Conservation (phyloP, 2,888 invertebrate species). For the Andrena minutula region DNA sequence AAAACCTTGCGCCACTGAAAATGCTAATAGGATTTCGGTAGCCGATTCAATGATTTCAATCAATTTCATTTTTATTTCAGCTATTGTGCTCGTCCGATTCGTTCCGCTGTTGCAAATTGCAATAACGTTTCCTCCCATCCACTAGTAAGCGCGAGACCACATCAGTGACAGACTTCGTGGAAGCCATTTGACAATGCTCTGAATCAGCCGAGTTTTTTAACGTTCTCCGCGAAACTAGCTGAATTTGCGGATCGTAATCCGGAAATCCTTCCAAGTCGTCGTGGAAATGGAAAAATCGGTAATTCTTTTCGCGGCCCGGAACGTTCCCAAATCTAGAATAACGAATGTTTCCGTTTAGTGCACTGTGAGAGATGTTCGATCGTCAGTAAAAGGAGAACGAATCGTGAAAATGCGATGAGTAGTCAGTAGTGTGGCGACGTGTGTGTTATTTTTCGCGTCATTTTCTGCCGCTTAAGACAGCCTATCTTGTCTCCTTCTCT, state of each 20-base stretch:
- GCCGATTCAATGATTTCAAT: too few relatives aligned
- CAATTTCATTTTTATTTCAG: too few relatives aligned
- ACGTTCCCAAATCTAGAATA: conserved; percentile 4
- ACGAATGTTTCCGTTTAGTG: conserved; percentile 25
- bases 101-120: too few relatives aligned
- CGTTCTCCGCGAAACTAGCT: conserved; percentile 2
- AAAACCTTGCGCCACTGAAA: too few relatives aligned
- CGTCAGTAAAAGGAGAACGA: conserved; percentile 31
- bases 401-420: conserved; percentile 69
- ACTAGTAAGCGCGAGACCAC: background rate
- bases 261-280: background rate
- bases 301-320: conserved; percentile 17
- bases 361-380: conserved; percentile 43
- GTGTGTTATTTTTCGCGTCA: conserved; percentile 62
- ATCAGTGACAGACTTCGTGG: background rate
- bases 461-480: conserved; percentile 77
- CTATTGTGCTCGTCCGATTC: too few relatives aligned
- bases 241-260: conserved; percentile 29
- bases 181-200: background rate
- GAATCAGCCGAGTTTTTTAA: conserved; percentile 23
- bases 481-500: background rate
- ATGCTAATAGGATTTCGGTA: too few relatives aligned
- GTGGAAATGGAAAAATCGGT: conserved; percentile 24
- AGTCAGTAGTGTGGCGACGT: conserved; percentile 56
- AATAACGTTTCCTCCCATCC: background rate